Conservation (phyloP, 2,113 vertebrate species). For the Lasiurus cinereus region DNA sequence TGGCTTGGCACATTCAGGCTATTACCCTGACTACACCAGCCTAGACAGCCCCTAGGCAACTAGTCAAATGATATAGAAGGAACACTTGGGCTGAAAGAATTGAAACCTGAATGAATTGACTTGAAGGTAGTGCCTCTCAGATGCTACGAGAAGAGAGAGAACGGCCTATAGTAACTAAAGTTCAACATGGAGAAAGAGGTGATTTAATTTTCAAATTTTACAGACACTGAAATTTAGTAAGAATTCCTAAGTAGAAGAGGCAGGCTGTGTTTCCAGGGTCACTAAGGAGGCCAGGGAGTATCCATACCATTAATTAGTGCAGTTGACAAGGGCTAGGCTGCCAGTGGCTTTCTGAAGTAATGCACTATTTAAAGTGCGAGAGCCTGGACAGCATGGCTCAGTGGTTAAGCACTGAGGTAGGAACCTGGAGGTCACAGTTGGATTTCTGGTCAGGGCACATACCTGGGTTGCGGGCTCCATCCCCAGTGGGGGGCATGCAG, state of each 20-base stretch:
- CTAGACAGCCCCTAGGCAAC: neutral
- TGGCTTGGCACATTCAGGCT: neutral
- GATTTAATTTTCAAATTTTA: slow-evolving; percentile 39
- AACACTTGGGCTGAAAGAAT: neutral
- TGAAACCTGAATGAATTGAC: neutral
- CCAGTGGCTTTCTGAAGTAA: neutral
- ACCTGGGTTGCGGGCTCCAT: too few species aligned
- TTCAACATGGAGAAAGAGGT: slow-evolving; percentile 16
- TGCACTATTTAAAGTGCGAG: neutral
- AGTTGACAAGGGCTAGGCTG: neutral
- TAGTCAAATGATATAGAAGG: neutral
- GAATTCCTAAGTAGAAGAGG: neutral
- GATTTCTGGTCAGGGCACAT: too few species aligned
- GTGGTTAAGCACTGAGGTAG: too few species aligned
- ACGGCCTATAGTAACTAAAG: neutral
- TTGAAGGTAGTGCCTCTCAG: neutral
- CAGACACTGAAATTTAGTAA: neutral
- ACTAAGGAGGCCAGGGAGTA: neutral
- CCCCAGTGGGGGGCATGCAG: too few species aligned
- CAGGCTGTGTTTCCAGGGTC: neutral
- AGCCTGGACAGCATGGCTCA: too few species aligned
- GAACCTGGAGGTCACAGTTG: too few species aligned
- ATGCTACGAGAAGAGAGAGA: neutral
- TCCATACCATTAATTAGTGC: neutral
- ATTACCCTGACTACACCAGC: neutral